Evolutionary conservation across 1,140 invertebrate species (phyloP).

Genomic region (Hyles vespertilio): DNA sequence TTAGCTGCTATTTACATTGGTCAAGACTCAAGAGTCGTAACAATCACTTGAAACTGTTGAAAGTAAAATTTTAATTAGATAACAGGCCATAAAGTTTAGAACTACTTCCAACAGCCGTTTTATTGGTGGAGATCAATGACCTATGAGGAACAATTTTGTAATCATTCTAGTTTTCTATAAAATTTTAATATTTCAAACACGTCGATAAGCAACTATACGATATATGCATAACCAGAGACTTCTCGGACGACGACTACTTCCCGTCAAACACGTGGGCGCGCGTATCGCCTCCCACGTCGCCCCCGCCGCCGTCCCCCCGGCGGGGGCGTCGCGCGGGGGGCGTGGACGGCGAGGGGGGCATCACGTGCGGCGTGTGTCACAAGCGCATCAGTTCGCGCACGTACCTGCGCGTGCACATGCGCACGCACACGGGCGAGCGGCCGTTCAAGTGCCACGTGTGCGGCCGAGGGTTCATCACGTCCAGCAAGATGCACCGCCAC

Average conservation of each 20-base stretch:
- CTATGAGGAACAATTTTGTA: no score
- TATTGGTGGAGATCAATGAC: no score
- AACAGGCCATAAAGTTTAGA: no score
- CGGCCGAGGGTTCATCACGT: conserved; percentile 83
- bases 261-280: conserved; percentile 51
- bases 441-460: conserved; percentile 84
- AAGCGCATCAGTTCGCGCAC: conserved; percentile 52
- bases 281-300: conserved; percentile 8
- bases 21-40: no score
- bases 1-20: no score
- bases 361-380: conserved; percentile 37
- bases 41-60: no score
- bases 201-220: no score
- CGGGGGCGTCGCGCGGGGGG: neutral
- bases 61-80: no score
- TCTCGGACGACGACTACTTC: conserved; percentile 57
- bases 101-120: no score
- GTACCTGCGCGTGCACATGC: conserved; percentile 52
- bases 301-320: neutral
- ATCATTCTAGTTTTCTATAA: no score
- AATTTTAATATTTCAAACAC: no score
- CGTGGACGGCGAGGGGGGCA: conserved; percentile 1
- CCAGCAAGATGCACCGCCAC: conserved; percentile 61
- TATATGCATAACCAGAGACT: no score
- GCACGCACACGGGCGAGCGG: conserved; percentile 81